Base-by-base conservation (phyloP, 2,113 vertebrate genomes). In the Pseudopodoces humilis region DNA sequence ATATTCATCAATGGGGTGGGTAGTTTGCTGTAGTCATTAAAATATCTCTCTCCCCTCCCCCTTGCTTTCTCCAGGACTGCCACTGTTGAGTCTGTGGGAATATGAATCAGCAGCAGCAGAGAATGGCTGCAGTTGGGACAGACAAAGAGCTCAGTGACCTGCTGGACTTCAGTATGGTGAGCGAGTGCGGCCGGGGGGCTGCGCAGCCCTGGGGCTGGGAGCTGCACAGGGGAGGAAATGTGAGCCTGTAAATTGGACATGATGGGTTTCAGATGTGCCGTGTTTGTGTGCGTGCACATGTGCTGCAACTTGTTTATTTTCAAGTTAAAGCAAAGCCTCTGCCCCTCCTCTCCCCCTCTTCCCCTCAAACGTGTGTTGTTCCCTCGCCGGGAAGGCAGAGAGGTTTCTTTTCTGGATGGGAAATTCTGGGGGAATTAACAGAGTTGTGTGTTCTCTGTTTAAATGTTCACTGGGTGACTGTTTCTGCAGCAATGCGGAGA, bases 151-250 rank as follows among this genome's bases (percentile, higher is more conserved):
- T 99, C 97, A 99, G 98, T 96, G 99, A 99, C 97, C 99, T 99
- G 94, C 98, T 99, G 98, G 99, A 99, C 98, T 99, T 99, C 98
- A 99, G 99, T 96, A 99, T 99, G 99, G 99, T 99, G 98, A 99
- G 99, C 83, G 22, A 75, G 65, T 22, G 30, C 27, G 33, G 69
- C 74, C 44, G 27, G 92, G 86, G 87, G 75, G 92, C 83, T 92
- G 92, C 44, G 76, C 71, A 83, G 83, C 64, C 86, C 81, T 16
- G 65, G 81, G 79, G 44, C 88, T 75, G 91, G 74, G 94, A 94
- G 80, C 91, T 86, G 80, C 46, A 44, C 70, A n/a, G 44, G 88
- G 83, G 83, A 91, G 90, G 89, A 88, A 95, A 88, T 67, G 95
- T 41, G 91, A 95, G 92, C 93, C 90, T 79, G 76, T 50, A 94